Base-by-base conservation (phyloP, 2,888 invertebrate species). In the Pocota personata region DNA sequence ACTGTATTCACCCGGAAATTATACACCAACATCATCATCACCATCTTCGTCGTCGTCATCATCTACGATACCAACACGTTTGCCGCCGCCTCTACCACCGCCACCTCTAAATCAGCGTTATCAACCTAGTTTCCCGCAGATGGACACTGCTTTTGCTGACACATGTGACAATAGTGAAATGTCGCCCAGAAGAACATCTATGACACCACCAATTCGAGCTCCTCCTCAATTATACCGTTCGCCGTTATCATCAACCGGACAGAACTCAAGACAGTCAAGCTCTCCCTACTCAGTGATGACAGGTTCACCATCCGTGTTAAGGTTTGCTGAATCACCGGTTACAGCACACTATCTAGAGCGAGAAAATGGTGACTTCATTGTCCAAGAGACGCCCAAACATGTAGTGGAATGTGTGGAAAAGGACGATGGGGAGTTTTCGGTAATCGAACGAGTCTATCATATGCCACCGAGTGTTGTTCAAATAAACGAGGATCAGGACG, bases 361-460 rank as follows among this genome's bases (percentile, higher is more conserved):
- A 2, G 92, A 92, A 7, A 92, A 92, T 77, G 92, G 92, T 2
- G 92, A 92, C 75, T 92, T 92, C 69, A 91, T 92, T 75, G 92
- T 92, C 7, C 92, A 92, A 77, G 92, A 92, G 86, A 91, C 91
- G 10, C 92, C 92, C 19, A 92, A 92, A 66, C 92, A 92, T 32
- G 90, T 92, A 82, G 92, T 92, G 1, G 92, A 92, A 80, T 92
- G 92, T 46, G 91, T 92, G 8, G 92, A 92, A 83, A 92, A 91
- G 66, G 92, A 92, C 16, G 90, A 91, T 87, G 92, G 92, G 0
- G 92, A 92, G 69, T 92, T 92, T 88, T 92, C 92, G 8, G 92
- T 92, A n/a, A 92, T 92, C 67, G 92, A 92, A 82, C 91, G 92
- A 79, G 91, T 92, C 48, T 91, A 92, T 88, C 91, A 91, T 69